Evolutionary conservation across 2,888 invertebrate genomes (phyloP).

Genomic region (Phytoseiulus persimilis): DNA sequence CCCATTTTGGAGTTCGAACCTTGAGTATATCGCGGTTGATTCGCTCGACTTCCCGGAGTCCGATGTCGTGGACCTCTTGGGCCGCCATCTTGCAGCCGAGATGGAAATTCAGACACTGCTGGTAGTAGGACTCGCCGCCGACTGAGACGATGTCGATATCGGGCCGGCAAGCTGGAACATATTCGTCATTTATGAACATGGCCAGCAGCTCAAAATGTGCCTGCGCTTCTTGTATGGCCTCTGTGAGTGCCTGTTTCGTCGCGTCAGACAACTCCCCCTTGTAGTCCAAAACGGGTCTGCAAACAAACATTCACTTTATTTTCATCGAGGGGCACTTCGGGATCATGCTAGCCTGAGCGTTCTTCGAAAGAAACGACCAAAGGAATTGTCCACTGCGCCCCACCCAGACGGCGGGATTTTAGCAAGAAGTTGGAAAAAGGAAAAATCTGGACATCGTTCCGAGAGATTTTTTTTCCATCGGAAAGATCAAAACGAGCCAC

Average conservation of each 20-base stretch:
- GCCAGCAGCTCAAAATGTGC: slow-evolving; percentile 43
- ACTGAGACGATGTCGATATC: slow-evolving; percentile 48
- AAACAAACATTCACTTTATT: background rate
- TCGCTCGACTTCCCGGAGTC: slow-evolving; percentile 48
- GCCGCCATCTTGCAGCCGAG: slow-evolving; percentile 48
- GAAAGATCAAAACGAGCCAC: no score
- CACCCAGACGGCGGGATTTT: no score
- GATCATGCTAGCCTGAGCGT: background rate
- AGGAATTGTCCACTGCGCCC: no score
- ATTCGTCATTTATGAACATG: slow-evolving; percentile 42
- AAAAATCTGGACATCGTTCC: no score
- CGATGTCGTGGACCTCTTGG: slow-evolving; percentile 49
- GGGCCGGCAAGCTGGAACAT: slow-evolving; percentile 46
- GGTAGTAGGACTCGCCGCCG: slow-evolving; percentile 48
- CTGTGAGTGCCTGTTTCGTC: background rate
- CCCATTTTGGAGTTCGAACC: slow-evolving; percentile 41
- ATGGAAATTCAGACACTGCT: slow-evolving; percentile 49
- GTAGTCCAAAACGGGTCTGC: background rate
- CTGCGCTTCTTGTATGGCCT: slow-evolving; percentile 43
- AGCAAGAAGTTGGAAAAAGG: no score
- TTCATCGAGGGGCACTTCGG: no score
- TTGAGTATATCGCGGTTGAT: slow-evolving; percentile 47
- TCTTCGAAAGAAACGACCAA: no score
- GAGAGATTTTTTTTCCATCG: no score
- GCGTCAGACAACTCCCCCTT: background rate